Base-by-base conservation (phyloP, 2,113 vertebrate species). In the Sorex araneus region DNA sequence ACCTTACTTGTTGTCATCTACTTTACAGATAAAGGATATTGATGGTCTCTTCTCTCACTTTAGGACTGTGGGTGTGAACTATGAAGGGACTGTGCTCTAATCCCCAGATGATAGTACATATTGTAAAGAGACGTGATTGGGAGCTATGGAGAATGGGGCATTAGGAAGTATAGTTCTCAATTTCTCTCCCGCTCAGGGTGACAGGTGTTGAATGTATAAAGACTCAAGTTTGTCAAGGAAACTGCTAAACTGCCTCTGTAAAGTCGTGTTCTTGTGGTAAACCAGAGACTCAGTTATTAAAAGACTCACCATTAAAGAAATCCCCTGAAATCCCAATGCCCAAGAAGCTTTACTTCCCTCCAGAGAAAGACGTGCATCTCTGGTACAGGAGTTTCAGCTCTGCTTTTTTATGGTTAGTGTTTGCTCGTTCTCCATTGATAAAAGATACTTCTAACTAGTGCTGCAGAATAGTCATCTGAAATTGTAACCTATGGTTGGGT, bases 271-370 rank as follows among this genome's bases (percentile, higher is more conserved):
- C 57, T 40, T 73, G 85, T 84, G 92, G 91, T 91, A 57, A 79
- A 81, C 83, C 67, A 50, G 69, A 78, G 74, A 4, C 40, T 16
- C 27, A 21, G 63, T 79, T 28, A 64, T 74, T 82, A 43, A 54
- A 16, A n/a, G 40, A 77, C 76, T 60, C 63, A 5, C 57, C 45
- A 71, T 21, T 54, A 50, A 89, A 95, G 89, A 97, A 97, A 94
- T 91, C 95, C 96, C 96, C 95, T 89, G 93, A 89, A 88, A 95
- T 57, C n/a, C 86, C 79, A 84, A 69, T 86, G 45, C 50, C 76
- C 54, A 70, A 90, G 63, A 93, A 67, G 57, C 40, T 63, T 50
- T 74, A 86, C 75, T 95, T 97, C 73, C 94, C 36, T 92, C 69
- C 30, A 95, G 77, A 64, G 40, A 87, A 60, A 71, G 45, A 6